Conservation (phyloP, 2,888 invertebrate species). For the Abrostola tripartita region DNA sequence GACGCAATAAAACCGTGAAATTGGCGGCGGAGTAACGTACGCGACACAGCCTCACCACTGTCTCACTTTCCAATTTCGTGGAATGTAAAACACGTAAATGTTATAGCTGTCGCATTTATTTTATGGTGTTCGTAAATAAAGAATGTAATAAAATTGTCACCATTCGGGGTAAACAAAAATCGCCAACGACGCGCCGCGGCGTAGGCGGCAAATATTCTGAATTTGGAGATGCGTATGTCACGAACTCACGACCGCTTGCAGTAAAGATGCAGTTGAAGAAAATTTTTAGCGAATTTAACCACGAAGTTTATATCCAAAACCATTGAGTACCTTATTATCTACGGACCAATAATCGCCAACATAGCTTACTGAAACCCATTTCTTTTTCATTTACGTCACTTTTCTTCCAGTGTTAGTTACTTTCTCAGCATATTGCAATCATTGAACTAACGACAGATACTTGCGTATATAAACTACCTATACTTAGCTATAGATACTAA, state of each 20-base stretch:
- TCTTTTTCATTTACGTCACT: not conserved
- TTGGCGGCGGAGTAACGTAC: conserved; percentile 54
- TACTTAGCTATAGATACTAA: not conserved
- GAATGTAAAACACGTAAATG: conserved; percentile 65
- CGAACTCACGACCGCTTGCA: not conserved
- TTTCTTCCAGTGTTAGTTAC: not conserved
- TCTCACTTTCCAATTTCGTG: conserved; percentile 75
- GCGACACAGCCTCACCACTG: conserved; percentile 51
- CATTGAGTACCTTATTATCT: not conserved
- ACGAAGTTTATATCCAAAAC: not conserved
- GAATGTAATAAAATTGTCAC: conserved; percentile 61
- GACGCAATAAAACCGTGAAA: conserved; percentile 67
- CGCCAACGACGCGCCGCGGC: conserved; percentile 35
- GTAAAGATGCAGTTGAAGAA: not conserved
- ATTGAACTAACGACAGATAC: conserved; percentile 4
- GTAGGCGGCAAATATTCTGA: conserved; percentile 12
- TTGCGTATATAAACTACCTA: too few species aligned
- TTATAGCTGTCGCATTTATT: conserved; percentile 59
- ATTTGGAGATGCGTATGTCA: conserved; percentile 5
- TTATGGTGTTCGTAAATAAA: conserved; percentile 62
- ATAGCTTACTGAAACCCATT: not conserved
- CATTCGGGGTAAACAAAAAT: conserved; percentile 43
- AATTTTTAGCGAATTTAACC: not conserved
- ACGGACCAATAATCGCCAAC: not conserved
- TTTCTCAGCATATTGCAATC: not conserved